Base-by-base conservation (phyloP, 2,888 invertebrate species). In the Euzetes globulus region DNA sequence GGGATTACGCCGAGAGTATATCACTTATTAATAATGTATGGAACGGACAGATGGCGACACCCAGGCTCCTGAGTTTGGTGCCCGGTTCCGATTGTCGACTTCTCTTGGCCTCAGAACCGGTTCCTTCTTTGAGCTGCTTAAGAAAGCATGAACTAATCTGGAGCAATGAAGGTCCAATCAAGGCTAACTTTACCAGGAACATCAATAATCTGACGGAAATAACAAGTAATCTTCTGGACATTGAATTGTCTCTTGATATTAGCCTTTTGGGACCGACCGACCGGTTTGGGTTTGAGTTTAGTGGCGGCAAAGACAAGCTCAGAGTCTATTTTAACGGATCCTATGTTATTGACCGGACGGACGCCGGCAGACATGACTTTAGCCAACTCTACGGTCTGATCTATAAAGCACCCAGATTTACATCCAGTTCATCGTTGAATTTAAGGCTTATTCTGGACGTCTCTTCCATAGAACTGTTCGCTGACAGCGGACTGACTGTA, bases 391-490 rank as follows among this genome's bases (percentile, higher is more conserved):
- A 33, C 41, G 29, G 13, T 7, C 15, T 45, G 19, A 15, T 15
- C 1, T 7, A 5, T 25, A 41, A 19, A 1, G 50, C 22, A 3
- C 71, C 71, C n/a, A 37, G 71, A 41, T 25, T 70, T 37, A 50
- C 71, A 17, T 22, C 45, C 17, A 27, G 17, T 45, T 6, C 29
- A 3, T 6, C n/a, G 11, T 22, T 52, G 15, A 27, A 37, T n/a
- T 17, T 72, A 33, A n/a, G 72, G 5, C 37, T 72, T 6, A 22
- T 73, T 33, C 15, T 74, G n/a, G 75, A 75, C 60, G 45, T 52
- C 11, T 33, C 52, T 17, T 33, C 73, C 4, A 47, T 74, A 17
- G 75, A 75, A 73, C 22, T 75, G 17, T 75, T 73, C 60, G 58
- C 19, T 17, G 75, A 75, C 47, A 50, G 65, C n/a, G 75, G 75